Evolutionary conservation across 1,140 invertebrate species (phyloP).

Genomic region (Drosophila saltans): DNA sequence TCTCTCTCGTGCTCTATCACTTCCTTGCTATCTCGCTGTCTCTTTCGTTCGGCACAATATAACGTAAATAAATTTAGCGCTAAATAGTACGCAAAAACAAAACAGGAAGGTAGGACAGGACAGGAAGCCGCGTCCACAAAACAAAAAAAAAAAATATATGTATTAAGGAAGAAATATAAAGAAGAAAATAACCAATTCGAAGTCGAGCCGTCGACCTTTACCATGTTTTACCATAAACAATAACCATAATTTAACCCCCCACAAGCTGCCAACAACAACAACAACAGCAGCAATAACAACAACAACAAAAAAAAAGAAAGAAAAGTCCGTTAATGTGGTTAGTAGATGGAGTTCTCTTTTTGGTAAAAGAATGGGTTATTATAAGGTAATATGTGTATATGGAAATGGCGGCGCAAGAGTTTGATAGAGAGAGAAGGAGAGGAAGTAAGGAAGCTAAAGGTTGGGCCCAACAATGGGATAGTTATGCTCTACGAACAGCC

Average conservation of each 20-base stretch:
- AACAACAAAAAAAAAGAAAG: conserved; percentile 18
- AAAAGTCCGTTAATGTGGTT: conserved; percentile 65
- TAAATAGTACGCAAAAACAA: conserved; percentile 48
- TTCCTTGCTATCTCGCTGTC: conserved; percentile 11
- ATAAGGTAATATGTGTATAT: too few species aligned
- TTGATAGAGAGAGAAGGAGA: too few species aligned
- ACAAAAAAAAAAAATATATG: too few species aligned
- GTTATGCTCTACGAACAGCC: too few species aligned
- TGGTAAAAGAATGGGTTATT: not conserved
- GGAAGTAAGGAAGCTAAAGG: not conserved
- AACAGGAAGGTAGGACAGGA: conserved; percentile 20
- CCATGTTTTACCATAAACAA: conserved; percentile 77
- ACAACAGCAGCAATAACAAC: conserved; percentile 3
- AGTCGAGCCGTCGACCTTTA: conserved; percentile 56
- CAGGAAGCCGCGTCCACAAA: not conserved
- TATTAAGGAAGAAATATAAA: too few species aligned
- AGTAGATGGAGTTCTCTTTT: conserved; percentile 13
- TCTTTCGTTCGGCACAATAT: conserved; percentile 57
- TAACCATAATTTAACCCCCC: conserved; percentile 76
- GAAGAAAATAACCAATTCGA: conserved; percentile 48
- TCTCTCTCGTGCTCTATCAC: not conserved
- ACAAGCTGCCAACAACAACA: conserved; percentile 1
- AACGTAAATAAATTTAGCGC: conserved; percentile 67
- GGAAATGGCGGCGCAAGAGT: too few species aligned
- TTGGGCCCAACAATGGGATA: not conserved